phyloP scores from a whole-genome alignment of 2,113 vertebrate species.

The Gymnorhina tibicen region DNA sequence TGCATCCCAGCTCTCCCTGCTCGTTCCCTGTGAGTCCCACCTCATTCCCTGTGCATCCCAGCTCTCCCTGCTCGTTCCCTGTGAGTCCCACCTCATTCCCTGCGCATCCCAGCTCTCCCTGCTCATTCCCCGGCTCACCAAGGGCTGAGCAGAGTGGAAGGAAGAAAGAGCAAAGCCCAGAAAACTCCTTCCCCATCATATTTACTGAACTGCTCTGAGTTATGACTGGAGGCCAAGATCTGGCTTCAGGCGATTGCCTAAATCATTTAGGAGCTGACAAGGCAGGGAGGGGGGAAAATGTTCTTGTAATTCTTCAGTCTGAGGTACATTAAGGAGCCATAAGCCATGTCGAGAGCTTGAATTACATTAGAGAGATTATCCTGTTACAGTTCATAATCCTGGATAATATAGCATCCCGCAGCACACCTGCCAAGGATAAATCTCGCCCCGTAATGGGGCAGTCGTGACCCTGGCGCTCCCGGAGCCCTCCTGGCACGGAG shows the following conservation, averaged over 20 bases:
- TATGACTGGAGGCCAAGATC: slow-evolving; percentile 77
- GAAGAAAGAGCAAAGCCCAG: slow-evolving; percentile 43
- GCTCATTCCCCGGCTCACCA: background rate
- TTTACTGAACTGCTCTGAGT: slow-evolving; percentile 78
- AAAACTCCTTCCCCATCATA: slow-evolving; percentile 70
- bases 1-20: too few species aligned
- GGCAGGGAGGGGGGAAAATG: slow-evolving; percentile 75
- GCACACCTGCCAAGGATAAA: slow-evolving; percentile 82
- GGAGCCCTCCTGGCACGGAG: slow-evolving; percentile 54
- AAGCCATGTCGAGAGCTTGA: slow-evolving; percentile 87
- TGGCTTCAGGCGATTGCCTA: slow-evolving; percentile 82
- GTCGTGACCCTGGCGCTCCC: slow-evolving; percentile 69
- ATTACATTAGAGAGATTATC: slow-evolving; percentile 88
- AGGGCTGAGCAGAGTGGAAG: slow-evolving; percentile 13
- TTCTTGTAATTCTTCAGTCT: slow-evolving; percentile 86
- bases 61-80: background rate
- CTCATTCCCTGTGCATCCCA: background rate
- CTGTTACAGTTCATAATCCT: slow-evolving; percentile 87
- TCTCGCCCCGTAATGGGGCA: slow-evolving; percentile 77
- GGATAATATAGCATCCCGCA: slow-evolving; percentile 80
- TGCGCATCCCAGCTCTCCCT: background rate
- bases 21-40: too few species aligned
- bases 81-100: background rate
- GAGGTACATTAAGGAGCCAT: slow-evolving; percentile 87
- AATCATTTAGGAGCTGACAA: slow-evolving; percentile 84